Conservation (phyloP, 2,797 vertebrate genomes). For the Sebastes flavidus region DNA sequence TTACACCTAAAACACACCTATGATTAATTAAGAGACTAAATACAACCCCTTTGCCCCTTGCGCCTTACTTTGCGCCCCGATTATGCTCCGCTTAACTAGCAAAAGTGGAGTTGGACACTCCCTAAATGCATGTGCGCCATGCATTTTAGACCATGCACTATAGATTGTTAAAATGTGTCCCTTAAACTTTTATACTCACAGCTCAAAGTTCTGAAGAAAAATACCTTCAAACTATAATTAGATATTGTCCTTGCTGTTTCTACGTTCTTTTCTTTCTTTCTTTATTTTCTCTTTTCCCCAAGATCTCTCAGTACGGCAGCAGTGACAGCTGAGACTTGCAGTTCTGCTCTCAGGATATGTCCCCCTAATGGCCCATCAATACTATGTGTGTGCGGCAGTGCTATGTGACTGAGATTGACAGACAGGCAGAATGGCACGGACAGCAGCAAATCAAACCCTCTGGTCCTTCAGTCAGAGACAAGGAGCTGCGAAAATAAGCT, state of each 20-base stretch:
- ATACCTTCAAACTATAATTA: neutral
- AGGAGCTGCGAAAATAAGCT: slow-evolving; percentile 55
- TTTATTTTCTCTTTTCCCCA: neutral
- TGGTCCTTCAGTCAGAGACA: slow-evolving; percentile 33
- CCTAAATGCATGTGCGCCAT: too few relatives aligned
- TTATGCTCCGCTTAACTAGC: too few relatives aligned
- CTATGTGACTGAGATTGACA: slow-evolving; percentile 51
- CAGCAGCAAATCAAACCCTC: slow-evolving; percentile 59
- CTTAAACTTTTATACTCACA: neutral
- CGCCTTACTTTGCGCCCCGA: too few relatives aligned
- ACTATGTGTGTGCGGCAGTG: neutral
- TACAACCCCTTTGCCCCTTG: too few relatives aligned
- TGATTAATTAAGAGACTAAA: too few relatives aligned
- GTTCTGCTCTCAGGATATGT: slow-evolving; percentile 38
- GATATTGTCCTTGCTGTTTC: neutral
- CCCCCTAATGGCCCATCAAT: slow-evolving; percentile 58
- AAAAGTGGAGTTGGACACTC: too few relatives aligned
- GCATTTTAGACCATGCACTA: too few relatives aligned
- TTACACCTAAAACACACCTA: too few relatives aligned
- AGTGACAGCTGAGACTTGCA: slow-evolving; percentile 33
- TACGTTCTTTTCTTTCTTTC: neutral
- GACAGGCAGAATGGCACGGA: slow-evolving; percentile 40
- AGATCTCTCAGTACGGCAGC: neutral
- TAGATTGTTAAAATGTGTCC: too few relatives aligned
- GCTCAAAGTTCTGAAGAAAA: neutral